These are phyloP conservation scores for Catharus minimus DNA, from an alignment of 2,113 vertebrate genomes.

Conservation along the genomic window DNA sequence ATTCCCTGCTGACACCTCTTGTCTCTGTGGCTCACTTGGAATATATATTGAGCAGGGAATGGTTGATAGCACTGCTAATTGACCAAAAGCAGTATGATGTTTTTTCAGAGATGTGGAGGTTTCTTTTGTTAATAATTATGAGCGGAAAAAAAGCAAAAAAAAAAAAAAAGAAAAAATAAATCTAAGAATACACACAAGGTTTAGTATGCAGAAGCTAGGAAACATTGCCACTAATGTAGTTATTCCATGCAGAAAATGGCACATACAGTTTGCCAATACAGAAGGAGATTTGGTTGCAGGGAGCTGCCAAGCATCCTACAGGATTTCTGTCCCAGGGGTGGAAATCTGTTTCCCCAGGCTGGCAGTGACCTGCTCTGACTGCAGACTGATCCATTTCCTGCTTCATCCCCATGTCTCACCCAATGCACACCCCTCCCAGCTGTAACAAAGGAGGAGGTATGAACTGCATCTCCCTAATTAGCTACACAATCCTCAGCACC, in stretches of 20 bases:
- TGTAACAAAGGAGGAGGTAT: background rate
- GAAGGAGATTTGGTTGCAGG: background rate
- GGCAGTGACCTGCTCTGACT: background rate
- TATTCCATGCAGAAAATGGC: background rate
- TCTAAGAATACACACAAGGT: background rate
- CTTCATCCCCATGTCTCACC: background rate
- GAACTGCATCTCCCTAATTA: background rate
- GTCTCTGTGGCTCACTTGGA: background rate
- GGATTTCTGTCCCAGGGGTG: background rate
- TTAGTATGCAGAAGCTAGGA: background rate
- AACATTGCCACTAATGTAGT: background rate
- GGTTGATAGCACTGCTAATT: background rate
- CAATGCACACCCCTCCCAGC: fast-evolving
- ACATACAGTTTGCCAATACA: background rate
- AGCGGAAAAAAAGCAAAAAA: background rate
- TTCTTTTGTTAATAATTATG: background rate
- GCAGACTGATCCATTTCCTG: background rate
- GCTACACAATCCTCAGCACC: background rate
- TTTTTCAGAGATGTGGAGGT: background rate
- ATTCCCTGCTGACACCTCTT: background rate
- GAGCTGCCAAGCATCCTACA: background rate
- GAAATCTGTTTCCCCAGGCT: background rate
- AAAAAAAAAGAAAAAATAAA: too few species aligned
- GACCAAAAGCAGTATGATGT: background rate
- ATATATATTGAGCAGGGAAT: background rate